Percentiles rank a stretch among this genome's conserved stretches.
Conservation (phyloP, 2,113 vertebrate species). For the Motacilla tschutschensis region DNA sequence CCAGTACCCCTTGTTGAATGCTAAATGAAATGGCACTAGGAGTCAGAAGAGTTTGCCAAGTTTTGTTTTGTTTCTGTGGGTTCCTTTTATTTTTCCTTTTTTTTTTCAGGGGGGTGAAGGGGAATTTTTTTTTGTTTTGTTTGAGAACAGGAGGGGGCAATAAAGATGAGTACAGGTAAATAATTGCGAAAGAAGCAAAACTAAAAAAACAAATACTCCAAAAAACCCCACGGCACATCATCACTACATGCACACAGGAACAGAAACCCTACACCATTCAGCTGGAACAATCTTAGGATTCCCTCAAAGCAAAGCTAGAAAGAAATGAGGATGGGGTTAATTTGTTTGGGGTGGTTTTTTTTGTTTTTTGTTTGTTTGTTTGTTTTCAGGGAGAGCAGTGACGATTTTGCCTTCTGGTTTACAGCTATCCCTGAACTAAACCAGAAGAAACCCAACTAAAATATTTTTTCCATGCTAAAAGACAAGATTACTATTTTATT, state of each 20-base stretch:
- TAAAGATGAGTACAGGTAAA: neutral
- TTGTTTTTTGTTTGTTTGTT: neutral
- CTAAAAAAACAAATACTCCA: neutral
- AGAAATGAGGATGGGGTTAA: neutral
- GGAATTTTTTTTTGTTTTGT: neutral
- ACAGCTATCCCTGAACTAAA: neutral
- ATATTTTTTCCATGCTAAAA: constrained; percentile 43
- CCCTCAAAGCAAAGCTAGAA: constrained; percentile 44
- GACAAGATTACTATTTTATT: constrained; percentile 51
- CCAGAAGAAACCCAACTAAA: constrained; percentile 8
- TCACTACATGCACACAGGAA: neutral
- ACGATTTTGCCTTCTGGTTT: neutral
- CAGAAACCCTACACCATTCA: constrained; percentile 12
- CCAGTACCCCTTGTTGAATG: constrained; percentile 39
- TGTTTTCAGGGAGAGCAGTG: neutral
- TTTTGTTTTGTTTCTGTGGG: neutral
- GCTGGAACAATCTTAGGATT: constrained; percentile 34
- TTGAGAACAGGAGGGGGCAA: neutral
- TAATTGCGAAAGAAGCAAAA: neutral
- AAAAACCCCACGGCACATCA: neutral
- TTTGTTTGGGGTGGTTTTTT: neutral
- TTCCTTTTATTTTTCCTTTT: neutral
- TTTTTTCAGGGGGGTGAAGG: neutral
- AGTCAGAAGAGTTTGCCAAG: constrained; percentile 41
- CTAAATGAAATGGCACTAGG: constrained; percentile 58